Conservation (phyloP, 2,113 vertebrate species). For the Trichechus manatus region DNA sequence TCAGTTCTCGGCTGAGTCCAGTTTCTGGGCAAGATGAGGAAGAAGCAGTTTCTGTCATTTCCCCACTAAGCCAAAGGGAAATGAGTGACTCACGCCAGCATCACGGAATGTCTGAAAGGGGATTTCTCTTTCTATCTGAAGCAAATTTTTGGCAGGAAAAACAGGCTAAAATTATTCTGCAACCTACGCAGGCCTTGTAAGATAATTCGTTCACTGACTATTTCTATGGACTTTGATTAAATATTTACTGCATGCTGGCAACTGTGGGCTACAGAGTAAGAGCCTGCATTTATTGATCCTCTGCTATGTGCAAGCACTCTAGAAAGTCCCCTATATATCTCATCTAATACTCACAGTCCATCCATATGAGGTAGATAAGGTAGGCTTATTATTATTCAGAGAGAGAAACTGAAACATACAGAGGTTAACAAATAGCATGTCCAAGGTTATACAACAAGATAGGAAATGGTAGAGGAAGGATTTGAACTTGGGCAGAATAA, state of each 20-base stretch:
- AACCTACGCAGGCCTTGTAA: not conserved
- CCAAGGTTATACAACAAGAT: not conserved
- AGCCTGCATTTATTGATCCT: not conserved
- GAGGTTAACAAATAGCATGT: not conserved
- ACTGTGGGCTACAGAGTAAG: not conserved
- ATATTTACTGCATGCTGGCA: not conserved
- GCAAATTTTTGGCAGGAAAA: constrained; percentile 37
- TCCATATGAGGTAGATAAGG: not conserved
- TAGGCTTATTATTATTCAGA: not conserved
- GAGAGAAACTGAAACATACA: not conserved
- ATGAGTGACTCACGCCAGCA: constrained; percentile 64
- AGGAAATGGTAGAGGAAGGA: not conserved
- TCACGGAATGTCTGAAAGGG: constrained; percentile 65
- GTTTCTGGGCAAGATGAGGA: constrained; percentile 48
- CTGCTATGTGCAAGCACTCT: not conserved
- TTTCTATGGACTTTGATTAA: constrained; percentile 17
- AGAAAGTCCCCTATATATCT: not conserved
- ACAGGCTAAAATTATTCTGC: not conserved
- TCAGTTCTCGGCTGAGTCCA: not conserved
- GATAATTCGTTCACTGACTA: constrained; percentile 19
- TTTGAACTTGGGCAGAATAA: constrained; percentile 1
- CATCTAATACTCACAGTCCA: not conserved
- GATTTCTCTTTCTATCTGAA: constrained; percentile 63
- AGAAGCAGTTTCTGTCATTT: constrained; percentile 62
- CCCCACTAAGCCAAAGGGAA: constrained; percentile 60